Evolutionary conservation across 2,797 vertebrate species (phyloP), one percentile per base, ranked within the genome.

Genomic region (Clarias platycephalus): DNA sequence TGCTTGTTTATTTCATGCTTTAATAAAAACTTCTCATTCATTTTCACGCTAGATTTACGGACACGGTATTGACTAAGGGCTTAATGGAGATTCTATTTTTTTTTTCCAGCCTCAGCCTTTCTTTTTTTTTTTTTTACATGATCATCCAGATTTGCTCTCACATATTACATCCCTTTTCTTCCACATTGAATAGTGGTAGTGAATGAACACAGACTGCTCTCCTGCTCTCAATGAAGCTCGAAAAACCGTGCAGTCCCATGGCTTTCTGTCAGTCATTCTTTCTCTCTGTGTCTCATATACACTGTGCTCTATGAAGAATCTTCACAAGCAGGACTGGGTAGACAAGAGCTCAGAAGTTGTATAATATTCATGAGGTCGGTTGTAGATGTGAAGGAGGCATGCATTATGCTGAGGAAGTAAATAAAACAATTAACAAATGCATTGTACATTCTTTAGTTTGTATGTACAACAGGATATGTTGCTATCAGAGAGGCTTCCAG

Each of bases 291-390:
- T 70, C 66, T 81, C 44, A 72, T 74, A 74, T 55, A 12, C 44
- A 49, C 49, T 53, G 71, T 9, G 58, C 81, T 81, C 58, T 57
- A 63, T 81, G 77, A 88, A 83, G 82, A 77, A 81, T 77, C 81
- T 76, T 81, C 68, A 78, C 83, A 81, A 85, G 80, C 24, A 79
- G 70, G 80, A 80, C 79, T 79, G 86, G 74, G 67, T 88, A 77
- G 80, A 86, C 74, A 70, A 57, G 80, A 83, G 77, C 77, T 86
- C 82, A 83, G 80, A 66, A 26, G 58, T n/a, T 31, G 62, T 66
- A 31, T 80, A 66, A 49, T 53, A 66, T 80, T 80, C 63, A 80
- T 53, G 78, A 66, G 78, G 4, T 31, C 53, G 2, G 40, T 22
- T 78, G 58, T 16, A 34, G 18, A 53, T 49, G 28, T 28, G 40